A percentile compares a stretch with the other conserved stretches of the same genome.
Evolutionary conservation across 2,113 vertebrate species (phyloP).

Genomic region (Gracilinanus agilis): DNA sequence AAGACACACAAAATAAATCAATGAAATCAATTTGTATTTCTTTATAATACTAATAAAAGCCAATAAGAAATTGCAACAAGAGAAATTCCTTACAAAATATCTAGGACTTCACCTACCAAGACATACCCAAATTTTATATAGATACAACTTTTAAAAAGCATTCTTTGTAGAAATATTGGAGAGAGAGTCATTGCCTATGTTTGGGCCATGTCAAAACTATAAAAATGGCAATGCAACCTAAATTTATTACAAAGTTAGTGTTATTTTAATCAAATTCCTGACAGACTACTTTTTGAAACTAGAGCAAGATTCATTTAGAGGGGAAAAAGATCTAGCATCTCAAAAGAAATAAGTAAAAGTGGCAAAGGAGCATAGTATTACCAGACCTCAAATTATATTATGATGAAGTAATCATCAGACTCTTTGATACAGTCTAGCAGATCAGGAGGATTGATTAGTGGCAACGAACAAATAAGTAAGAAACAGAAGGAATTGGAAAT

Average conservation of each 20-base stretch:
- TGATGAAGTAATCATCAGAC: neutral
- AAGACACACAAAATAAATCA: neutral
- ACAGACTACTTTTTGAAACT: neutral
- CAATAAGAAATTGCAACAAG: neutral
- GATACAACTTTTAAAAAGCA: neutral
- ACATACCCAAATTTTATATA: neutral
- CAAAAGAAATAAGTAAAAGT: neutral
- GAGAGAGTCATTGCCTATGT: neutral
- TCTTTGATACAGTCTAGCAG: neutral
- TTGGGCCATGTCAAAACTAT: neutral
- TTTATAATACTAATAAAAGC: neutral
- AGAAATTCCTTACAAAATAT: neutral
- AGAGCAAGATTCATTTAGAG: neutral
- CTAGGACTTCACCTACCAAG: neutral
- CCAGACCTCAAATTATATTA: neutral
- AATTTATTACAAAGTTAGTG: neutral
- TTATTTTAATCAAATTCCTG: neutral
- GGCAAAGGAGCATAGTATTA: neutral
- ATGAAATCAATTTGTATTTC: neutral
- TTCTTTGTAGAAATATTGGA: neutral
- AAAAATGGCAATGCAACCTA: neutral
- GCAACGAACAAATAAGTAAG: neutral
- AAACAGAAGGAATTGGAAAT: neutral
- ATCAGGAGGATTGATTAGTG: neutral
- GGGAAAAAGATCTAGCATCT: neutral